Evolutionary conservation across 92 coral and sea anemone genomes (phyloP), one percentile per base, ranked within the genome.

Genomic region (Siderastrea siderea): DNA sequence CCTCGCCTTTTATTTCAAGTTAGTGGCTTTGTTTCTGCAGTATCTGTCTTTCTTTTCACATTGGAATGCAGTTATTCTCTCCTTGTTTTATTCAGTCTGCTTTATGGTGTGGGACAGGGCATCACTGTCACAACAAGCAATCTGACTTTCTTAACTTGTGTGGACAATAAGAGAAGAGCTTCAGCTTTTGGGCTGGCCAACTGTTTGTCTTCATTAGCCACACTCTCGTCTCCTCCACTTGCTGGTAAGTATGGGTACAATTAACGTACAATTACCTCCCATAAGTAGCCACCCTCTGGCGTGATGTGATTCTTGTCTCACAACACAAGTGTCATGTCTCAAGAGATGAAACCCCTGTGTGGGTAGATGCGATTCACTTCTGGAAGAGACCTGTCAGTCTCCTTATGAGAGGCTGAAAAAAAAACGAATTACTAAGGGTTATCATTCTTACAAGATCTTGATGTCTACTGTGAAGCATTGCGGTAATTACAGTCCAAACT

Each of bases 151-250:
- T 51, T 90, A 38, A 90, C 87, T 38, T 80, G 83, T 48, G 82
- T 83, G 58, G 93, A 90, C 45, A 8, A 62, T 7, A 59, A 43
- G 26, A 90, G 62, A 57, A 87, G 86, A 48, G 81, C 93, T 19
- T 71, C 79, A 17, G 93, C 90, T 4, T 90, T 81, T 87, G 90
- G 87, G 4, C 19, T 81, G 66, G 90, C 80, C 6, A 77, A 80
- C 59, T 71, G 58, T 71, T 58, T 83, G 60, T n/a, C 47, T 7
- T 71, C 87, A 12, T 47, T 83, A 6, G 11, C 87, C 26, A 1
- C 44, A 16, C 46, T 83, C 17, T 16, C 71, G 5, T 48, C 71
- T 60, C 80, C 87, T 14, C 87, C 87, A 17, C 6, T 83, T 47
- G 79, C 79, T 19, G 87, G 80, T 83, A 83, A 59, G 58, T 68